phyloP scores from a whole-genome alignment of 2,888 invertebrate genomes.

The Argyresthia goedartella region DNA sequence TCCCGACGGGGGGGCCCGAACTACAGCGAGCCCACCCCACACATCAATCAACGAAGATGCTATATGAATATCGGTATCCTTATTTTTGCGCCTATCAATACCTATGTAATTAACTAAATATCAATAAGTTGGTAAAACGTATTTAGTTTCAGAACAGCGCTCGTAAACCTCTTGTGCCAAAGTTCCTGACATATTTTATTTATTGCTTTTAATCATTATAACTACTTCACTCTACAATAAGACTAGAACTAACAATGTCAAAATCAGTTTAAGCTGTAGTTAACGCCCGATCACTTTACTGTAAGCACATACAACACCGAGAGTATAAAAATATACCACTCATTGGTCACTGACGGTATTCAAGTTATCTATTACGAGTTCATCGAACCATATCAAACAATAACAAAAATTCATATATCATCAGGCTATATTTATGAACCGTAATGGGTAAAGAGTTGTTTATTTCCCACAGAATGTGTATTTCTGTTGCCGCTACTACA shows the following conservation, averaged over 20 bases:
- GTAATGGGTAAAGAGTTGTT: no score
- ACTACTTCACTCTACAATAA: constrained; percentile 35
- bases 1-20: no score
- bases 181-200: constrained; percentile 34
- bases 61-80: no score
- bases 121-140: background rate
- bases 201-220: constrained; percentile 61
- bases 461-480: no score
- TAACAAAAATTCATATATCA: constrained; percentile 2
- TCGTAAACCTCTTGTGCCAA: constrained; percentile 38
- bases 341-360: constrained; percentile 18
- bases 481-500: no score
- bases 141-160: background rate
- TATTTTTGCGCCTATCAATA: constrained; percentile 8
- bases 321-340: constrained; percentile 26
- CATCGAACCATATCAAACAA: constrained; percentile 6
- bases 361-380: constrained; percentile 13
- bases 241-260: constrained; percentile 24
- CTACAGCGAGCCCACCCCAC: constrained; percentile 16
- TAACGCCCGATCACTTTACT: background rate
- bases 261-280: constrained; percentile 13
- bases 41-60: constrained; percentile 22
- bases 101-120: background rate
- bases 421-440: background rate
- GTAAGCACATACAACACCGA: constrained; percentile 9